Evolutionary conservation across 2,888 invertebrate genomes (phyloP).

Genomic region (Diplolepis rosae): DNA sequence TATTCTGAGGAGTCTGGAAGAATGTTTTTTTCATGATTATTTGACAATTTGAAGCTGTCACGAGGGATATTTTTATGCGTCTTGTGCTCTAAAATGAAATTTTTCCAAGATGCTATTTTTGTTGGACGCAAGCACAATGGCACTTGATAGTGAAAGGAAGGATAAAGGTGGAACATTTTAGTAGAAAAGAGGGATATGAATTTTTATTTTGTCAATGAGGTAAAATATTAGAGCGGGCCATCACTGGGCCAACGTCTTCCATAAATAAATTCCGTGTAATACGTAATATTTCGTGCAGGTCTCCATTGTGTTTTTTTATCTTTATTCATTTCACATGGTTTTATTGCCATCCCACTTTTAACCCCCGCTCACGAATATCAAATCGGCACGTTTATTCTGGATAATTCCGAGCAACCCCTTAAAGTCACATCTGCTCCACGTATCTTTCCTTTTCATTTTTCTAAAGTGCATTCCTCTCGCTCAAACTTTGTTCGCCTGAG

Average conservation of each 20-base stretch:
- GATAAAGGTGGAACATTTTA: slow-evolving; percentile 33
- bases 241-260: slow-evolving; percentile 45
- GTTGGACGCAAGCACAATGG: neutral
- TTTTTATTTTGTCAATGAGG: slow-evolving; percentile 67
- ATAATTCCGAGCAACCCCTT: slow-evolving; percentile 27
- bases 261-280: slow-evolving; percentile 64
- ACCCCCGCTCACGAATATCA: slow-evolving; percentile 36
- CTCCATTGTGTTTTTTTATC: slow-evolving; percentile 60
- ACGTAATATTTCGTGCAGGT: slow-evolving; percentile 62
- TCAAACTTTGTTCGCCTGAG: too few relatives aligned
- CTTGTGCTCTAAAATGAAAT: neutral
- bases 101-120: neutral
- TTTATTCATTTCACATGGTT: slow-evolving; percentile 66
- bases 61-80: too few relatives aligned
- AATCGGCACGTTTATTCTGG: slow-evolving; percentile 27
- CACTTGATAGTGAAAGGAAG: slow-evolving; percentile 8
- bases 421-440: slow-evolving; percentile 23
- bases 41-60: too few relatives aligned
- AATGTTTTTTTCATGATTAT: too few relatives aligned
- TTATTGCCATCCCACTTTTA: slow-evolving; percentile 49
- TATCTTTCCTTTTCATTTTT: neutral
- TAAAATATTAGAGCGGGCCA: slow-evolving; percentile 65
- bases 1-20: too few relatives aligned
- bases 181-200: slow-evolving; percentile 60
- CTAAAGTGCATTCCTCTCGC: neutral